These are phyloP conservation scores for Pseudocheirus occidentalis DNA, from an alignment of 2,797 vertebrate species.

Conservation along the genomic window DNA sequence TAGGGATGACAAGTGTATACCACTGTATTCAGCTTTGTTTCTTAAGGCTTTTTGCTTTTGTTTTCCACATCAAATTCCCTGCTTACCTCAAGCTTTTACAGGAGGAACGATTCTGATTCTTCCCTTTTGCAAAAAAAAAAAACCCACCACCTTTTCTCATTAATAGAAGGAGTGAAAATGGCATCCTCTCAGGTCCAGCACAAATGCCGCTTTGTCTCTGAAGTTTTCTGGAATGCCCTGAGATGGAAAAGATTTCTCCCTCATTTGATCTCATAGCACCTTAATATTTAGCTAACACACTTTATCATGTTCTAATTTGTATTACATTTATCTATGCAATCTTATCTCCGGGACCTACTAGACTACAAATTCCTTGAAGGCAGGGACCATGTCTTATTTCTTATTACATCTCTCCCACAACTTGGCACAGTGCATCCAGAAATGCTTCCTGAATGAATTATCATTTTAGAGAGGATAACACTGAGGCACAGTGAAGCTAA, in stretches of 20 bases:
- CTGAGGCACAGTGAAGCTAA: fast-evolving
- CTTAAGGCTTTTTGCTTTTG: neutral
- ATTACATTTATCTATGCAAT: neutral
- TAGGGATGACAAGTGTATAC: neutral
- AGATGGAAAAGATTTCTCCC: neutral
- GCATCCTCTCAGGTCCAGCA: neutral
- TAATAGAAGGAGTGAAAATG: neutral
- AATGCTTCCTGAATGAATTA: neutral
- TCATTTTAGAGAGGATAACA: neutral
- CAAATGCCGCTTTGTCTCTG: neutral
- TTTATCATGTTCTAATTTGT: neutral
- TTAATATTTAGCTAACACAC: neutral
- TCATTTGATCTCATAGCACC: neutral
- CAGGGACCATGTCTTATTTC: neutral
- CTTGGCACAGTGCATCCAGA: neutral
- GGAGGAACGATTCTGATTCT: neutral
- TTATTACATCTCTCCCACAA: neutral
- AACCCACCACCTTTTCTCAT: neutral
- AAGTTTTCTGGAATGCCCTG: neutral
- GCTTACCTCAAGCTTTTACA: neutral
- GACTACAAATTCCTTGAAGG: neutral
- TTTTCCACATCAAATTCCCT: neutral
- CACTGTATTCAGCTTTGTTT: neutral
- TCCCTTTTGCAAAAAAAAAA: neutral
- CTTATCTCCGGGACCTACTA: neutral